A percentile compares a stretch with the other conserved stretches of the same genome.
Evolutionary conservation across 1,140 invertebrate species (phyloP).

Genomic region (Psix sp.): DNA sequence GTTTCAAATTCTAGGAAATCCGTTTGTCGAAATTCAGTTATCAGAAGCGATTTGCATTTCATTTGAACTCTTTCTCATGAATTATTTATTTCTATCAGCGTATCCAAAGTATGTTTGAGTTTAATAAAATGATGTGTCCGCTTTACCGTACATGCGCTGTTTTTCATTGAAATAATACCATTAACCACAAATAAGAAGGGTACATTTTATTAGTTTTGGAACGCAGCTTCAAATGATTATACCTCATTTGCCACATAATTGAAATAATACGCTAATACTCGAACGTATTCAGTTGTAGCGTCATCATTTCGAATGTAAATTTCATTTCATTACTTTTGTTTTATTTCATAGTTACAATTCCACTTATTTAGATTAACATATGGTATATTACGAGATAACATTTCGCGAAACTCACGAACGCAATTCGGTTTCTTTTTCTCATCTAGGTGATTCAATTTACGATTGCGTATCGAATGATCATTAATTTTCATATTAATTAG

Average conservation of each 20-base stretch:
- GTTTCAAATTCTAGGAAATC: no score
- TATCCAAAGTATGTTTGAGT: neutral
- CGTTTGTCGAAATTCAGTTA: neutral
- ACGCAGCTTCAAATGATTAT: constrained; percentile 27
- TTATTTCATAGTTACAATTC: constrained; percentile 5
- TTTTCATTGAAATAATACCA: constrained; percentile 17
- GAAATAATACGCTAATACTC: constrained; percentile 34
- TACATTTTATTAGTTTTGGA: constrained; percentile 39
- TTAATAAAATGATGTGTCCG: constrained; percentile 8
- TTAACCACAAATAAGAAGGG: constrained; percentile 19
- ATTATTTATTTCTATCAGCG: neutral
- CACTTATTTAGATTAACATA: constrained; percentile 24
- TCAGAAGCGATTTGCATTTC: constrained; percentile 1
- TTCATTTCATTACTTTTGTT: constrained; percentile 36
- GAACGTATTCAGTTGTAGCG: constrained; percentile 6
- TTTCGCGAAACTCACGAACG: neutral
- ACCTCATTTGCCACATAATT: constrained; percentile 26
- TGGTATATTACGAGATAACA: constrained; percentile 27
- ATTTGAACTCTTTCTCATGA: constrained; percentile 6
- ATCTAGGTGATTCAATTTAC: no score
- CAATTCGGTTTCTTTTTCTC: no score
- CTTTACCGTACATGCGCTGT: neutral
- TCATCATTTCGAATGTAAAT: constrained; percentile 31
- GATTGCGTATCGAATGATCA: no score
- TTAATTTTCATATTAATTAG: no score